A percentile compares a stretch with the other conserved stretches of the same genome.
These are phyloP conservation scores for Deroplatys truncata DNA, from an alignment of 2,888 invertebrate genomes.

Conservation along the genomic window DNA sequence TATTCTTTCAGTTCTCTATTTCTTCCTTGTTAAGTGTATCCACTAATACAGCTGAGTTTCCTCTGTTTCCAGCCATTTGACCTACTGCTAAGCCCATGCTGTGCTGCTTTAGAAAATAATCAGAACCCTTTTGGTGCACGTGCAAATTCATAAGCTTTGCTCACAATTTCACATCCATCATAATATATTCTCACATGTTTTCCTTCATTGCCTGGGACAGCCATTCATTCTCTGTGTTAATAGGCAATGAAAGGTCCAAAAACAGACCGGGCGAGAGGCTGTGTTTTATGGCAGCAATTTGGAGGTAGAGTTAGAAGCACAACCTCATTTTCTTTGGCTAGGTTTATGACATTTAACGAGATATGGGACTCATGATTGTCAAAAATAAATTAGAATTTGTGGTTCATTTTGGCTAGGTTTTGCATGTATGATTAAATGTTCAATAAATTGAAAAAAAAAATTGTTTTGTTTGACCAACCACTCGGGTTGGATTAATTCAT, in stretches of 20 bases:
- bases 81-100: too few relatives aligned
- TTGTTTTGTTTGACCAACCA: conserved; percentile 28
- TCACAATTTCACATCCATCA: conserved; percentile 22
- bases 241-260: conserved; percentile 38
- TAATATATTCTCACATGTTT: conserved; percentile 35
- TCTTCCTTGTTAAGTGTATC: too few relatives aligned
- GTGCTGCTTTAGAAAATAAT: too few relatives aligned
- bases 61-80: too few relatives aligned
- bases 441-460: conserved; percentile 32
- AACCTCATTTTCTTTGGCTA: conserved; percentile 39
- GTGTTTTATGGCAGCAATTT: conserved; percentile 39
- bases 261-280: conserved; percentile 38
- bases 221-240: conserved; percentile 36
- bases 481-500: conserved; percentile 29
- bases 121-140: too few relatives aligned
- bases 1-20: too few relatives aligned
- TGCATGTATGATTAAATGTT: conserved; percentile 28
- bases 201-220: conserved; percentile 36
- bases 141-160: too few relatives aligned
- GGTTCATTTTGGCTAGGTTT: conserved; percentile 28
- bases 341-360: conserved; percentile 31
- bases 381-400: conserved; percentile 30
- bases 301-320: conserved; percentile 40
- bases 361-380: conserved; percentile 34
- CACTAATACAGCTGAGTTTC: too few relatives aligned